Percentiles rank a stretch among this genome's conserved stretches.
phyloP scores from a whole-genome alignment of 2,797 vertebrate species.

The Pampus argenteus region DNA sequence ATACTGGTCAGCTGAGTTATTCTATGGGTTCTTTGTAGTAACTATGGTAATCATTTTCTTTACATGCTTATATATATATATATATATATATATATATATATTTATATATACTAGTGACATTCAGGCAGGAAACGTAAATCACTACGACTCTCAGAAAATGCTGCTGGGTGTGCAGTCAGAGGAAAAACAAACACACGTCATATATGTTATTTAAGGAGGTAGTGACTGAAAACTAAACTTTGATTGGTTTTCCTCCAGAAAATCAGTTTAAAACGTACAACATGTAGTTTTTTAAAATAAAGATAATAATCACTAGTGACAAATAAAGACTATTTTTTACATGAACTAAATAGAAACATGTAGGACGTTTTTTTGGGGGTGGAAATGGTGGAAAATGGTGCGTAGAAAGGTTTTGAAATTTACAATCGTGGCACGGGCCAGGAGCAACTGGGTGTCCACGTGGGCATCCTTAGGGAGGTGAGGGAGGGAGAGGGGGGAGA shows the following conservation, averaged over 20 bases:
- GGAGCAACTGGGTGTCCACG: slow-evolving; percentile 70
- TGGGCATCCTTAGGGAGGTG: slow-evolving; percentile 65
- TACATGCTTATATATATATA: too few species aligned
- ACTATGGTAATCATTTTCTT: neutral
- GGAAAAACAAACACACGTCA: neutral
- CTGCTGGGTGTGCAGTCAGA: neutral
- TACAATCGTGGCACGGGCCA: slow-evolving; percentile 61
- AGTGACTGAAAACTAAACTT: neutral
- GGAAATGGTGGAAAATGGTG: slow-evolving; percentile 63
- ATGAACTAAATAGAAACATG: slow-evolving; percentile 7
- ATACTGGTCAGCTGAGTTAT: neutral
- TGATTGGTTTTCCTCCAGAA: neutral
- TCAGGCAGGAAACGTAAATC: slow-evolving; percentile 5
- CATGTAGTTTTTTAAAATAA: too few species aligned
- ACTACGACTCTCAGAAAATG: neutral
- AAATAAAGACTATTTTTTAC: neutral
- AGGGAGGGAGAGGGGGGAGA: slow-evolving; percentile 2
- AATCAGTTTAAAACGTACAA: neutral
- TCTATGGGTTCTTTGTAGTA: neutral
- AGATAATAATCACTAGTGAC: neutral
- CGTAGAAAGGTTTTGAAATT: slow-evolving; percentile 66
- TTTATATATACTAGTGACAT: neutral
- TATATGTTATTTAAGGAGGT: neutral
- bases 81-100: too few species aligned
- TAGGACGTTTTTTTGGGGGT: neutral